phyloP scores from a whole-genome alignment of 2,888 invertebrate species.

The Zele albiditarsus region DNA sequence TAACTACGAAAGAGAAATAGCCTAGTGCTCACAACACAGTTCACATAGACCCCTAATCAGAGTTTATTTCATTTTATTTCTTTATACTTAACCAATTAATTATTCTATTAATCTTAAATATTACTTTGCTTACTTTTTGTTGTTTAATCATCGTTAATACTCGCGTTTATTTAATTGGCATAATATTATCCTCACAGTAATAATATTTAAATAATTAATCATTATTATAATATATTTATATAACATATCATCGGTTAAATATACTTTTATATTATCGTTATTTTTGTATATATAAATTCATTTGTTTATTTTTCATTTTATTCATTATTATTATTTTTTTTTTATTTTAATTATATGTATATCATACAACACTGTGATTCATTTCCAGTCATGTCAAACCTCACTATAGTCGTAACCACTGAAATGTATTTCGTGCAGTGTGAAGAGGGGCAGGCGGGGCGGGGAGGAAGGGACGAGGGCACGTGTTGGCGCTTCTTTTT shows the following conservation, averaged over 20 bases:
- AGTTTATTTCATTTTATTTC: conserved; percentile 49
- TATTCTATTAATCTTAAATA: conserved; percentile 31
- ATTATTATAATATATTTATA: conserved; percentile 47
- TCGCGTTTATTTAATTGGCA: conserved; percentile 65
- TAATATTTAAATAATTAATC: conserved; percentile 48
- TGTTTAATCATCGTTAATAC: conserved; percentile 59
- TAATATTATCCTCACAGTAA: conserved; percentile 62
- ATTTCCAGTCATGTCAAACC: conserved; percentile 34
- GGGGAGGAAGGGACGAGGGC: conserved; percentile 17
- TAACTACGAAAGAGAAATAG: conserved; percentile 61
- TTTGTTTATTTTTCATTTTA: conserved; percentile 52
- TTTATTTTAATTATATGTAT: conserved; percentile 43
- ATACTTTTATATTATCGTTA: conserved; percentile 64
- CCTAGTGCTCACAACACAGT: conserved; percentile 66
- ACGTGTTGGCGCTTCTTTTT: conserved; percentile 29
- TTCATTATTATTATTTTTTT: conserved; percentile 35
- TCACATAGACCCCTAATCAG: conserved; percentile 56
- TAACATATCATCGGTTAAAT: conserved; percentile 57
- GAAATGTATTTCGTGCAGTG: conserved; percentile 30
- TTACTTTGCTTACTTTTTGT: conserved; percentile 36
- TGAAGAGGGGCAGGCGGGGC: conserved; percentile 6
- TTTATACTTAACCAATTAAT: conserved; percentile 39
- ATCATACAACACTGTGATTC: conserved; percentile 55
- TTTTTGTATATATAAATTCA: conserved; percentile 63
- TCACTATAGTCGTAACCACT: conserved; percentile 11